Percentiles rank a stretch among this genome's conserved stretches.
Conservation (phyloP, 2,797 vertebrate genomes). For the Stomatorhinus walkeri region DNA sequence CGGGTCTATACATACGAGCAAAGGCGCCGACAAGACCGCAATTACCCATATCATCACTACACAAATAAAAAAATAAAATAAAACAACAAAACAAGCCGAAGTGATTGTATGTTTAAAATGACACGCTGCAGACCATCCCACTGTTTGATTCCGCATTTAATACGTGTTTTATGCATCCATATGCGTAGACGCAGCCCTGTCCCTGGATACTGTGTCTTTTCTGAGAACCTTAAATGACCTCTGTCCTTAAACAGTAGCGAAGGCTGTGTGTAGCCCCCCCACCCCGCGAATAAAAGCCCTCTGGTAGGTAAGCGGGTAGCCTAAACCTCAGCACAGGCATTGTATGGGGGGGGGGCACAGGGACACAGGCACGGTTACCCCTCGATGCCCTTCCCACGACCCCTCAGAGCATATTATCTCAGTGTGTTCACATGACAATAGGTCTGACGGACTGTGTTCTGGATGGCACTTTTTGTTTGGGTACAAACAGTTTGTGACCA, state of each 20-base stretch:
- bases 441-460: background rate
- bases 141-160: background rate
- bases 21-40: background rate
- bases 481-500: background rate
- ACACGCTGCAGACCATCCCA: background rate
- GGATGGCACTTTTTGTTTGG: background rate
- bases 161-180: background rate
- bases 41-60: background rate
- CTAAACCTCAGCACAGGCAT: background rate
- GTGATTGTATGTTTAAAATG: background rate
- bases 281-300: slow-evolving; percentile 20
- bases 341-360: background rate
- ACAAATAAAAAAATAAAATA: background rate
- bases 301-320: background rate
- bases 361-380: background rate
- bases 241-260: slow-evolving; percentile 38
- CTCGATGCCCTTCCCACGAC: background rate
- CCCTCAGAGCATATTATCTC: background rate
- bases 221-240: slow-evolving; percentile 52
- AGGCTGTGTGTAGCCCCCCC: background rate
- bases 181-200: background rate
- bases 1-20: background rate
- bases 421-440: background rate
- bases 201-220: background rate
- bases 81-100: background rate